These are phyloP conservation scores for Polia nebulosa DNA, from an alignment of 2,888 invertebrate genomes.

Conservation along the genomic window DNA sequence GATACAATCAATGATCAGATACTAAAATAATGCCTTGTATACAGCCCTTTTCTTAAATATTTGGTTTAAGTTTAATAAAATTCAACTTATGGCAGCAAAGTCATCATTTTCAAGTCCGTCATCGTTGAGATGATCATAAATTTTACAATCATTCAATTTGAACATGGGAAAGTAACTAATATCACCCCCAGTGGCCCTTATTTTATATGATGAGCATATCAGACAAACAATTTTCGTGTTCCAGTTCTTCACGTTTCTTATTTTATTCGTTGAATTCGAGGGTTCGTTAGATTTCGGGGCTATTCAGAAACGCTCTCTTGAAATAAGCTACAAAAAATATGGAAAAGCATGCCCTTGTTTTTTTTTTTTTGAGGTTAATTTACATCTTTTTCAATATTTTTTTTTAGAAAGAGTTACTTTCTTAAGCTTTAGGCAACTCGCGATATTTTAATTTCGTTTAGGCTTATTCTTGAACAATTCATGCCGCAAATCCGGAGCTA, in stretches of 20 bases:
- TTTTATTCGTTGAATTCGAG: background rate
- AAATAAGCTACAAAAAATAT: constrained; percentile 6
- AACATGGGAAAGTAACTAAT: background rate
- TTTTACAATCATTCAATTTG: constrained; percentile 7
- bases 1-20: background rate
- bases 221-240: background rate
- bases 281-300: background rate
- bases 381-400: too few relatives aligned
- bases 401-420: background rate
- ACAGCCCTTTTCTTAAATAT: background rate
- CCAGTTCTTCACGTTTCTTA: background rate
- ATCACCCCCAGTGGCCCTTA: background rate
- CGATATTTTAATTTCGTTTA: constrained; percentile 3
- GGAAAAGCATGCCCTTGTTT: background rate
- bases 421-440: background rate
- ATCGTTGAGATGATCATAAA: background rate
- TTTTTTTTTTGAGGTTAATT: background rate
- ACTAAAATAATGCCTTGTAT: background rate
- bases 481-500: constrained; percentile 11
- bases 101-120: background rate
- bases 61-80: background rate
- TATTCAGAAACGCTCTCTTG: background rate
- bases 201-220: constrained; percentile 1
- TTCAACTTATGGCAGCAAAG: background rate
- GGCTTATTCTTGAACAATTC: background rate